Percentiles rank a stretch among this genome's conserved stretches.
phyloP scores from a whole-genome alignment of 2,113 vertebrate species.

The Myotis lucifugus region DNA sequence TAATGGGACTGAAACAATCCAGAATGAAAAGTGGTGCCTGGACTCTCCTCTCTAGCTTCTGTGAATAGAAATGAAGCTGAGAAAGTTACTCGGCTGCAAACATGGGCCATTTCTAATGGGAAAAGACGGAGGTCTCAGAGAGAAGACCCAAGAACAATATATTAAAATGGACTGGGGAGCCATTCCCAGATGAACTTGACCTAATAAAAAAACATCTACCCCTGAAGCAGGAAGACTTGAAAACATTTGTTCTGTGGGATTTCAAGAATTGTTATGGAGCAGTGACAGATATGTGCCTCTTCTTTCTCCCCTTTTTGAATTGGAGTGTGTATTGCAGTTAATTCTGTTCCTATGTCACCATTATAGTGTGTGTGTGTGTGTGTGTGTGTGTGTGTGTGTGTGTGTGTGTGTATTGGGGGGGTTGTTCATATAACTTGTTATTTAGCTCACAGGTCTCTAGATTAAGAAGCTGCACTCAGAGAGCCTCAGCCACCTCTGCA shows the following conservation, averaged over 20 bases:
- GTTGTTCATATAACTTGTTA: background rate
- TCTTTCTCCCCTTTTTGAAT: slow-evolving; percentile 38
- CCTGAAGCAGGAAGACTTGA: background rate
- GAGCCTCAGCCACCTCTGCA: slow-evolving; percentile 28
- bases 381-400: background rate
- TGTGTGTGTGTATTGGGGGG: background rate
- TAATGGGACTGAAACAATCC: slow-evolving; percentile 30
- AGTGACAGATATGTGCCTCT: slow-evolving; percentile 12
- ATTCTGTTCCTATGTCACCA: background rate
- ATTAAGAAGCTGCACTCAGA: slow-evolving; percentile 1
- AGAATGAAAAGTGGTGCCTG: slow-evolving; percentile 52
- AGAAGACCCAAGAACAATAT: slow-evolving; percentile 29
- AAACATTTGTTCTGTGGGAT: slow-evolving; percentile 26
- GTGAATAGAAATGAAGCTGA: slow-evolving; percentile 23
- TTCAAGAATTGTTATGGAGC: slow-evolving; percentile 46
- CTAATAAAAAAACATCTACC: slow-evolving; percentile 38
- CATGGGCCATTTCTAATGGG: slow-evolving; percentile 23
- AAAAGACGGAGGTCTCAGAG: slow-evolving; percentile 17
- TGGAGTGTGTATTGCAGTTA: slow-evolving; percentile 12
- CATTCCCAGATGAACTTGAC: slow-evolving; percentile 33
- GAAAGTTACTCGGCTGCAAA: slow-evolving; percentile 43
- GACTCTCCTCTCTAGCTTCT: slow-evolving; percentile 29
- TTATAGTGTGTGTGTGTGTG: background rate
- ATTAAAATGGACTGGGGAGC: slow-evolving; percentile 40
- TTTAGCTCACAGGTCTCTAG: slow-evolving; percentile 51